Evolutionary conservation across 2,888 invertebrate species (phyloP), one percentile per base, ranked within the genome.

Genomic region (Scrobipalpa atriplicella): DNA sequence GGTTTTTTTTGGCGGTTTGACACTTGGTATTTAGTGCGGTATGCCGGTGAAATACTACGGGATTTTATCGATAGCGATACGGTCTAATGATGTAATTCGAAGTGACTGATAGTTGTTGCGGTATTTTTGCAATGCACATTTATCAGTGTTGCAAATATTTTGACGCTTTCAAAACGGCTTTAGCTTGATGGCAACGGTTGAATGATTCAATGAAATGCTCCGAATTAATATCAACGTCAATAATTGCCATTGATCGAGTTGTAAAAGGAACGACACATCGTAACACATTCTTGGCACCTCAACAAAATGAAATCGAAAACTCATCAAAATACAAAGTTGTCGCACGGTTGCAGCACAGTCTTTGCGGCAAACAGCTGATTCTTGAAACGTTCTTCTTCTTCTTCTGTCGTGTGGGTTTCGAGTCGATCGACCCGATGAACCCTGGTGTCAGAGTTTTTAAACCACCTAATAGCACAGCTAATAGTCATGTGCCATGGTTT

Each of bases 1-100:
- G 16, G 69, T 72, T 72, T 68, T 29, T 29, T 63, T 63, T 38
- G 36, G 38, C 16, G 38, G 38, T 38, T 6, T 52, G 52, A 19
- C 71, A 73, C 67, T 75, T 70, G 71, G 71, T 74, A 65, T 69
- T 56, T 29, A 61, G 67, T 52, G 18, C 41, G 60, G 41, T 41
- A 41, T 61, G 61, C 19, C 9, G 8, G 13, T 38, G 36, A 18
- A 60, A 58, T 58, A 0, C 9, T 38, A 38, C 3, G 36, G 36
- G 29, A 19, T 13, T 56, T 21, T 56, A 38, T 9, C 29, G 29
- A 36, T 58, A 29, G 10, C 7, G 52, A 52, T 36, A 11, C 36
- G 13, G n/a, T 58, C 36, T n/a, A 38, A 58, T 29, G n/a, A 54
- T 54, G 54, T 21, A 11, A 19, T 21, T 21, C 11, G 29, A 21